Evolutionary conservation across 2,113 vertebrate genomes (phyloP).

Genomic region (Oenanthe oenanthe): DNA sequence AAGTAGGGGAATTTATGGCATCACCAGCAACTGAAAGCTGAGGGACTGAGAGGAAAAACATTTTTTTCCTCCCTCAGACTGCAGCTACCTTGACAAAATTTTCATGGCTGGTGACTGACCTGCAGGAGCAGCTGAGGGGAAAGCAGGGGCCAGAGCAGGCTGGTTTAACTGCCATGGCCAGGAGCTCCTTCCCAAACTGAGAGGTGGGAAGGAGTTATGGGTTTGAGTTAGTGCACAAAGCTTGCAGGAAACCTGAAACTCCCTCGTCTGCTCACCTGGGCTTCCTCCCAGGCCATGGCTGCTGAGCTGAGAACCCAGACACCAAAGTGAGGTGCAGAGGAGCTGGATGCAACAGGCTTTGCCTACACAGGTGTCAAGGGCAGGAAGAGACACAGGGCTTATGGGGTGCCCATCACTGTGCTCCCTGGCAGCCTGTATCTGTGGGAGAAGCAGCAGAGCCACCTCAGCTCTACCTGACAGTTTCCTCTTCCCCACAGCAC

Average conservation of each 20-base stretch:
- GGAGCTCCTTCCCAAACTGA: background rate
- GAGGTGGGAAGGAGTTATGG: background rate
- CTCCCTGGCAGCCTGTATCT: fast-evolving
- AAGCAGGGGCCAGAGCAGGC: background rate
- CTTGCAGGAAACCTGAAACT: background rate
- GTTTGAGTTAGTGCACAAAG: background rate
- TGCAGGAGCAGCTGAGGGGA: fast-evolving
- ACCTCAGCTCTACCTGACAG: background rate
- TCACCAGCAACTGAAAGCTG: background rate
- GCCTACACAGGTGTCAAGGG: background rate
- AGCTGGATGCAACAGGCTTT: background rate
- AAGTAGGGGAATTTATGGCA: slow-evolving; percentile 35
- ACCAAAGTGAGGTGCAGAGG: background rate
- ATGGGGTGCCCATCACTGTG: background rate
- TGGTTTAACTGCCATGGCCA: background rate
- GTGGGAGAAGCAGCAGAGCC: background rate
- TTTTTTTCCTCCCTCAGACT: background rate
- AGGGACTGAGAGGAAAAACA: background rate
- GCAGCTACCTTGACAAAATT: slow-evolving; percentile 29
- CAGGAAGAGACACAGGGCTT: background rate
- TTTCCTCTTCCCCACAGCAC: background rate
- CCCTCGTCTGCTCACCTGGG: background rate
- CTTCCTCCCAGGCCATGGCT: background rate
- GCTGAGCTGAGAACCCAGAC: background rate
- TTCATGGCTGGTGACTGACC: slow-evolving; percentile 12